Evolutionary conservation across 92 coral and sea anemone species (phyloP).

Genomic region (Porites rus): DNA sequence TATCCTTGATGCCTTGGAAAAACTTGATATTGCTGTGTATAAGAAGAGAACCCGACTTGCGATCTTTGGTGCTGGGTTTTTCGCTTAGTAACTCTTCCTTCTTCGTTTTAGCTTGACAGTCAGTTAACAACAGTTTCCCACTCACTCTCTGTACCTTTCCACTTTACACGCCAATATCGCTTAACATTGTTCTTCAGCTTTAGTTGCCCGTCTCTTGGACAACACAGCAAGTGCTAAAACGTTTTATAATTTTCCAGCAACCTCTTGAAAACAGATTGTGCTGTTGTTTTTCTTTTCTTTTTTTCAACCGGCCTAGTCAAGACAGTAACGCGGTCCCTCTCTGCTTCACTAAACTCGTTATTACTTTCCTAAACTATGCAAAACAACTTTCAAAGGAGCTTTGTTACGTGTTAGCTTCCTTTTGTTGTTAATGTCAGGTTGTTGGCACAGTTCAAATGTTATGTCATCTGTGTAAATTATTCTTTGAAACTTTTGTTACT

Average conservation of each 20-base stretch:
- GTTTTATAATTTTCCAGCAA: neutral
- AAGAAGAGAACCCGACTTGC: neutral
- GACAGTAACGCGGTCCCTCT: neutral
- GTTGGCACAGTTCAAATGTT: neutral
- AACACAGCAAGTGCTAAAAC: neutral
- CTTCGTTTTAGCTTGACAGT: neutral
- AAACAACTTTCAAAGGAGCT: constrained; percentile 34
- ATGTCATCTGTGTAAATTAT: constrained; percentile 18
- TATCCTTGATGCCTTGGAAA: neutral
- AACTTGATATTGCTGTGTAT: neutral
- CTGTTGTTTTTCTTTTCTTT: neutral
- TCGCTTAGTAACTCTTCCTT: no score
- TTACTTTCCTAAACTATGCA: neutral
- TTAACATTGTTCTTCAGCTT: no score
- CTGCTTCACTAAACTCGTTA: constrained; percentile 6
- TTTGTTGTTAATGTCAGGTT: constrained; percentile 11
- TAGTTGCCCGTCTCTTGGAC: neutral
- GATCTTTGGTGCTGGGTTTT: neutral
- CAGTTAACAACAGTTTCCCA: neutral
- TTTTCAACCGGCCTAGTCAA: neutral
- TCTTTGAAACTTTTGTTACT: neutral
- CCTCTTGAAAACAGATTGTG: neutral
- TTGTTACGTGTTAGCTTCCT: constrained; percentile 20
- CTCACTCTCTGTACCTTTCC: neutral
- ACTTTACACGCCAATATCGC: no score